A percentile compares a stretch with the other conserved stretches of the same genome.
Evolutionary conservation across 2,888 invertebrate genomes (phyloP).

Genomic region (Apotomis betuletana): DNA sequence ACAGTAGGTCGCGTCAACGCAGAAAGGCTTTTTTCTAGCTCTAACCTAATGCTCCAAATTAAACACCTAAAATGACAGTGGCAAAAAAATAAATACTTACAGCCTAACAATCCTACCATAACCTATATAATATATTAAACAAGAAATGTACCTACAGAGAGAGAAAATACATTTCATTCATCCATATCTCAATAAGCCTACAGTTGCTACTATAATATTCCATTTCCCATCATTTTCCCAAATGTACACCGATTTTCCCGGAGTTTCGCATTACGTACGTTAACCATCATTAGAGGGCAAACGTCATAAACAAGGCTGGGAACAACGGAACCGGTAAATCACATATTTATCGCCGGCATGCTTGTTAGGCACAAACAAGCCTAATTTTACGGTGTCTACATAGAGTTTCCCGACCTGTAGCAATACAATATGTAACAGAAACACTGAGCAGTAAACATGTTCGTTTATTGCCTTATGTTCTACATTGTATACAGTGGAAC

Average conservation of each 20-base stretch:
- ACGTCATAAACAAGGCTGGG: conserved; percentile 13
- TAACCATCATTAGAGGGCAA: conserved; percentile 4
- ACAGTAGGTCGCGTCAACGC: no score
- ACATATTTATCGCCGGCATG: conserved; percentile 27
- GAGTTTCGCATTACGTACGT: neutral
- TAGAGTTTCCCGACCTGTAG: conserved; percentile 2
- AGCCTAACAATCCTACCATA: no score
- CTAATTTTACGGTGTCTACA: conserved; percentile 18
- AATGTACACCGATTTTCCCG: neutral
- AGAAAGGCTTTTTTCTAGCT: no score
- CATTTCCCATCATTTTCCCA: neutral
- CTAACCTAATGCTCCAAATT: no score
- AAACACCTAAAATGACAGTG: no score
- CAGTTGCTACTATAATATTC: neutral
- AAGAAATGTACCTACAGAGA: no score
- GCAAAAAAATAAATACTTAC: no score
- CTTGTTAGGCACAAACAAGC: conserved; percentile 16
- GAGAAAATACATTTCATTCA: no score
- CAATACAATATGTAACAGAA: neutral
- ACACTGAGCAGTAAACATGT: neutral
- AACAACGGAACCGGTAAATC: conserved; percentile 19
- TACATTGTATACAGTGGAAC: no score
- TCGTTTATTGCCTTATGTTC: neutral
- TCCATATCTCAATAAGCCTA: neutral
- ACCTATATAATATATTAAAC: no score